Base-by-base conservation (phyloP, 2,797 vertebrate genomes). In the Chelon labrosus region DNA sequence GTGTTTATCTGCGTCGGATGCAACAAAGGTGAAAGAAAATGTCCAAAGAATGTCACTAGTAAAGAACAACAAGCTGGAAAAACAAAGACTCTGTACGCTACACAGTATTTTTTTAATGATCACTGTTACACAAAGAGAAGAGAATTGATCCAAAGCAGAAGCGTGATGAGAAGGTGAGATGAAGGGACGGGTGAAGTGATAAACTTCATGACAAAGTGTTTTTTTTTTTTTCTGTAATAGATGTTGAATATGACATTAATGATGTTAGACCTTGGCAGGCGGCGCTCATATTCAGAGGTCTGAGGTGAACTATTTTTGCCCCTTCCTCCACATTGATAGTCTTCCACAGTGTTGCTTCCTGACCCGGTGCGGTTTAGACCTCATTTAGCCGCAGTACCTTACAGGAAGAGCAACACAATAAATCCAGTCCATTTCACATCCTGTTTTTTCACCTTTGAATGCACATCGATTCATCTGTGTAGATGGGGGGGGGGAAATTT, bases 391-490 rank as follows among this genome's bases (percentile, higher is more conserved):
- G 5, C 58, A 59, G 66, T 47, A 60, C 42, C 47, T 77, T 3
- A 25, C 71, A 84, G 77, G 71, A 86, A 82, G 76, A 71, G 52
- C 46, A 16, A 73, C 72, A 64, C 67, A 84, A 87, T 85, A 80
- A 70, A 83, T 85, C 65, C 77, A 71, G 41, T 70, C 55, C 64
- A 78, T 86, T 87, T 83, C 72, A 70, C 71, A 75, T 80, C 79
- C 80, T 81, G 70, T 77, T 76, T 74, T 80, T 83, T 73, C 61
- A 79, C 80, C 72, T 83, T 77, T 73, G 59, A 66, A 53, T 66
- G 37, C 52, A 12, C 1, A 10, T 46, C 0, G 22, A 53, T 58
- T 39, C 25, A 39, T 82, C 38, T 17, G 39, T 22, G 42, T 25
- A 25, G 49, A 63, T 58, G n/a, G n/a, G n/a, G n/a, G n/a, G n/a